Evolutionary conservation across 2,797 vertebrate genomes (phyloP), one percentile per base, ranked within the genome.

Genomic region (Lepilemur septentrionalis): DNA sequence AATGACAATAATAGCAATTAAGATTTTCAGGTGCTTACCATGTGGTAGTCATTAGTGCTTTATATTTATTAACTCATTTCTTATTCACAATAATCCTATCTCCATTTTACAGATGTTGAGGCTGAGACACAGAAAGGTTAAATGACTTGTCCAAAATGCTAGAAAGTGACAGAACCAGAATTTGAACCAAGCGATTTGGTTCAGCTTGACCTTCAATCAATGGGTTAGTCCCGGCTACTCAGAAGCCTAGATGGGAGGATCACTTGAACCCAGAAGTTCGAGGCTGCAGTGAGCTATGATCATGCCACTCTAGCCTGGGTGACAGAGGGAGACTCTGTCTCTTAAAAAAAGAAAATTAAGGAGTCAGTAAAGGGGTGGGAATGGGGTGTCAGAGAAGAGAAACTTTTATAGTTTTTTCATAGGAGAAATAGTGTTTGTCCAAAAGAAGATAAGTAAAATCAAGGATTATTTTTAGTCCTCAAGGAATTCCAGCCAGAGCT

Each of bases 391-490:
- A 76, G 28, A 93, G 41, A 82, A 95, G 65, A 87, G 32, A 65
- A 84, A 52, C 38, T 3, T 65, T 52, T 52, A 2, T 50, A 67
- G 52, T 41, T 81, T 93, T 95, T 92, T 92, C 57, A 48, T 59
- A 48, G 55, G 81, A 80, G 67, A 18, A 81, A 69, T 78, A 46
- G 52, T 94, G 8, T 96, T 90, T 91, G 41, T 84, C 35, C 43
- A 43, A 55, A 95, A 89, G 69, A 67, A 92, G 46, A 84, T 69
- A 92, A 92, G 20, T 79, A 88, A 78, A 57, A 22, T 63, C 43
- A 57, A 85, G 38, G 79, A 81, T 93, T 75, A 70, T 70, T 86
- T 93, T 69, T 81, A 52, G 46, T 91, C 28, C 22, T 50, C 38
- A 57, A 55, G n/a, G 55, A 79, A 57, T 85, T 78, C 80, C 23